Conservation (phyloP, 2,888 invertebrate species). For the Pharmacophagus antenor region DNA sequence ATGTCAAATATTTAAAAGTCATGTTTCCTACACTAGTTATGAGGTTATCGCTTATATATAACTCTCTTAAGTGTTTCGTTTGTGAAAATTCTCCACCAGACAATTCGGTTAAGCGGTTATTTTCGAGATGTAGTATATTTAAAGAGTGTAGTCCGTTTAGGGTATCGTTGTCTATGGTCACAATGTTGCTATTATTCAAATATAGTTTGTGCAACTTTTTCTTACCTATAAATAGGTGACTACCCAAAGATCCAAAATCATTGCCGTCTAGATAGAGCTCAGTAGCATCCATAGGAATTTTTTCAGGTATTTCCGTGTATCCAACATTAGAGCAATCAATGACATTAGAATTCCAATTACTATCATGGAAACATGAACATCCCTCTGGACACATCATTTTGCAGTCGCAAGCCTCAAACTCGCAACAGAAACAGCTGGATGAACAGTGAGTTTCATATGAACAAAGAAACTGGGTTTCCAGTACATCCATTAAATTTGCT, state of each 20-base stretch:
- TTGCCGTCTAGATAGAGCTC: conserved; percentile 93
- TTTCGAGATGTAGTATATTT: conserved; percentile 87
- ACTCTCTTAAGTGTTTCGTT: conserved; percentile 86
- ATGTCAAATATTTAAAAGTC: conserved; percentile 87
- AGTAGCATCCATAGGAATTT: conserved; percentile 93
- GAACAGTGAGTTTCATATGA: conserved; percentile 91
- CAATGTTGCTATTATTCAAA: conserved; percentile 88
- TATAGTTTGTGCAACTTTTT: conserved; percentile 88
- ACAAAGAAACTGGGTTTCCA: conserved; percentile 89
- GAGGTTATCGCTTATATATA: conserved; percentile 90
- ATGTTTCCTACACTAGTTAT: conserved; percentile 86
- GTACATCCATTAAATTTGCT: conserved; percentile 84
- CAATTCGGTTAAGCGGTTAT: conserved; percentile 86
- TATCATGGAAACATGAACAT: conserved; percentile 92
- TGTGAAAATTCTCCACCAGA: conserved; percentile 90
- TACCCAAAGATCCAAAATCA: conserved; percentile 86
- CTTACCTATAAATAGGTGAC: conserved; percentile 92
- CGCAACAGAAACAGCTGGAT: conserved; percentile 91
- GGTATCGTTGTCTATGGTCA: conserved; percentile 87
- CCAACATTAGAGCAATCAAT: conserved; percentile 89
- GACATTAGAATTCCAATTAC: conserved; percentile 90
- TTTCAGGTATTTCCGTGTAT: conserved; percentile 86
- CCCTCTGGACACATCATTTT: conserved; percentile 93
- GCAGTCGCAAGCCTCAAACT: conserved; percentile 93
- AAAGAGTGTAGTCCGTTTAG: conserved; percentile 88